A percentile compares a stretch with the other conserved stretches of the same genome.
These are phyloP conservation scores for Threskiornis aethiopicus DNA, from an alignment of 2,797 vertebrate genomes.

Conservation along the genomic window DNA sequence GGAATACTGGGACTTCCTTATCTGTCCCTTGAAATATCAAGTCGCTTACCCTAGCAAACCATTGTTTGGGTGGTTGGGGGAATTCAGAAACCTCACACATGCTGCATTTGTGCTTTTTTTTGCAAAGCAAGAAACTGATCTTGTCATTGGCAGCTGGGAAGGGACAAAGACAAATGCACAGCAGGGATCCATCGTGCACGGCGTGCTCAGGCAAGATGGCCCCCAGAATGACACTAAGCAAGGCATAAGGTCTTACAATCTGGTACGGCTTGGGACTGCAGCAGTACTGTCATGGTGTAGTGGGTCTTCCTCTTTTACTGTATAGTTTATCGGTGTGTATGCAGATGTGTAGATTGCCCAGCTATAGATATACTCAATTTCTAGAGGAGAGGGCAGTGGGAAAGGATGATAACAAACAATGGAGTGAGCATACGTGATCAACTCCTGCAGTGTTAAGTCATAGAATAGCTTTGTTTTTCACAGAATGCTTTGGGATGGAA, in stretches of 20 bases:
- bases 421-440: accelerated
- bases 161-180: neutral
- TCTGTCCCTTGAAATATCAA: neutral
- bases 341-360: neutral
- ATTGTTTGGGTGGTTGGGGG: neutral
- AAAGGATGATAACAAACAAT: neutral
- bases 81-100: neutral
- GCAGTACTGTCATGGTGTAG: neutral
- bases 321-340: neutral
- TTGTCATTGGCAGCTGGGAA: neutral
- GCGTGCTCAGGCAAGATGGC: neutral
- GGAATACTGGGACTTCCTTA: neutral
- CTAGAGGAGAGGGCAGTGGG: neutral
- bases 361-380: neutral
- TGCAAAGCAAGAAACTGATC: neutral
- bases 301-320: neutral
- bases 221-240: neutral
- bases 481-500: too few relatives aligned
- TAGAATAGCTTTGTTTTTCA: too few relatives aligned
- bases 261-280: neutral
- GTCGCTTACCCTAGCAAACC: neutral
- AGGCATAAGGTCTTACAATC: neutral
- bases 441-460: neutral
- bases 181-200: neutral
- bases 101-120: neutral